Evolutionary conservation across 2,888 invertebrate species (phyloP).

Genomic region (Vesta saturnalis): DNA sequence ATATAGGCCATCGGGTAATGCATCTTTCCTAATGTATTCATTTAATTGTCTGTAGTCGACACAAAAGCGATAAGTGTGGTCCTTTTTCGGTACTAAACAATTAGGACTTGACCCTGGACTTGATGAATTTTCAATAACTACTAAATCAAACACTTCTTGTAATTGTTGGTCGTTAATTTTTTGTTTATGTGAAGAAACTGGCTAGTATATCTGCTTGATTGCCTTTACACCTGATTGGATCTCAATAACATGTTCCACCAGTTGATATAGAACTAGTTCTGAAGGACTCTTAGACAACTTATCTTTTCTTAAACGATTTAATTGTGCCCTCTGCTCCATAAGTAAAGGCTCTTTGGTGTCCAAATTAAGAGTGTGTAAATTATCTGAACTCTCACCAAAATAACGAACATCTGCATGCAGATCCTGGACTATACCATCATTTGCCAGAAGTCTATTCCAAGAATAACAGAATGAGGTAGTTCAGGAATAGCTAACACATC

Average conservation of each 20-base stretch:
- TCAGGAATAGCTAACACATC: background rate
- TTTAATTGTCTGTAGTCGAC: background rate
- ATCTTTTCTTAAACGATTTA: no score
- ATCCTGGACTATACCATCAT: background rate
- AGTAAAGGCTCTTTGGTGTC: background rate
- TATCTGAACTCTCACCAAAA: background rate
- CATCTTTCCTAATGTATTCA: no score
- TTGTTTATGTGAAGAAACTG: background rate
- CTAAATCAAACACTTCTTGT: no score
- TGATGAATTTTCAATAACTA: no score
- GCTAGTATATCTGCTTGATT: background rate
- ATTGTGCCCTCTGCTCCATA: background rate
- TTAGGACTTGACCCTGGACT: no score
- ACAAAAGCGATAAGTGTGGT: background rate
- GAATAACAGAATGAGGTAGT: background rate
- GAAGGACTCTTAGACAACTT: no score
- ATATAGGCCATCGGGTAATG: background rate
- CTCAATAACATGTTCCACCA: background rate
- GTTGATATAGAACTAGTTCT: no score
- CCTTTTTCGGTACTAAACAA: background rate
- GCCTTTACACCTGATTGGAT: background rate
- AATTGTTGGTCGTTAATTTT: no score
- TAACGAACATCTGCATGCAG: background rate
- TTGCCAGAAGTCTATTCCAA: background rate
- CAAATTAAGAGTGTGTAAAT: background rate